Conservation (phyloP, 2,113 vertebrate genomes). For the Atractosteus spatula region DNA sequence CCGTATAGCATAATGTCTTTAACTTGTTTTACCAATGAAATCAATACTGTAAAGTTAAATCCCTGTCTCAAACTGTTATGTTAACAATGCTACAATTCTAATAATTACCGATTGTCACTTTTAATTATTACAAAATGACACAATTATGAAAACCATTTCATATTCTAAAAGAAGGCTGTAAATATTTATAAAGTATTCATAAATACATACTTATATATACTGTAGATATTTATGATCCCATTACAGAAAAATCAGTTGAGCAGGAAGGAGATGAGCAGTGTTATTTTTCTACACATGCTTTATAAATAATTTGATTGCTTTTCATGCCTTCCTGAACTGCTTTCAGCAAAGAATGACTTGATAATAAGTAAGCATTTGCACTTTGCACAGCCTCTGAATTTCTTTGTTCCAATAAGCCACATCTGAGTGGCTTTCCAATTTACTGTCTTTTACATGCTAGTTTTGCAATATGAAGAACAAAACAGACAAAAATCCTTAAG, state of each 20-base stretch:
- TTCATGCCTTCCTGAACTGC: slow-evolving; percentile 7
- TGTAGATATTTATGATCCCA: background rate
- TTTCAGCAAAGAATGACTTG: background rate
- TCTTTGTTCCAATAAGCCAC: background rate
- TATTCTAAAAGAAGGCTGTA: too few relatives aligned
- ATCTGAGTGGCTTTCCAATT: background rate
- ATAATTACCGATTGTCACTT: too few relatives aligned
- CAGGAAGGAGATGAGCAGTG: background rate
- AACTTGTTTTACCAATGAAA: too few relatives aligned
- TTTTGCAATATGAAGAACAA: slow-evolving; percentile 1
- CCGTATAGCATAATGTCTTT: too few relatives aligned
- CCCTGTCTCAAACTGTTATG: too few relatives aligned
- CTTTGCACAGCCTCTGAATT: background rate
- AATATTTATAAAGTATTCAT: too few relatives aligned
- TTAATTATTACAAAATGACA: too few relatives aligned
- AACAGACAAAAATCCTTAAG: slow-evolving; percentile 1
- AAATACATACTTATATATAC: too few relatives aligned
- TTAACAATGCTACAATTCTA: too few relatives aligned
- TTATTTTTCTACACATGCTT: background rate
- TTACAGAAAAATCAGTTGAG: background rate
- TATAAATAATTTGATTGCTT: slow-evolving; percentile 5
- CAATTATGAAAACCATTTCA: too few relatives aligned
- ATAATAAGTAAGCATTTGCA: slow-evolving; percentile 7
- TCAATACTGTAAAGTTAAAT: too few relatives aligned
- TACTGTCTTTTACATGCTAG: background rate